These are phyloP conservation scores for Platysternon megacephalum DNA, from an alignment of 2,113 vertebrate genomes.

Conservation along the genomic window DNA sequence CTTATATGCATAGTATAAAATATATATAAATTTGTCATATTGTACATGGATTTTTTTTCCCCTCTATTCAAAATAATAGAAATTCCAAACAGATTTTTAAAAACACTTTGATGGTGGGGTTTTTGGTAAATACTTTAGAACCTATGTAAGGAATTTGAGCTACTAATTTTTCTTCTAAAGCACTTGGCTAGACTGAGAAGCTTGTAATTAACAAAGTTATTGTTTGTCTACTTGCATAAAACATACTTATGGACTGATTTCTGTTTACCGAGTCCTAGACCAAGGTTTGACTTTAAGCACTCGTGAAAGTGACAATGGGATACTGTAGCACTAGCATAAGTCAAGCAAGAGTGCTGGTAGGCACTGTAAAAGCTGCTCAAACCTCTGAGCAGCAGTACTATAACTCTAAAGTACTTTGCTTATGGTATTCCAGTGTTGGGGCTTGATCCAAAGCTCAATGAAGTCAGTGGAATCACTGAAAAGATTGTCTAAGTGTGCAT, in stretches of 20 bases:
- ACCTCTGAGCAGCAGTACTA: background rate
- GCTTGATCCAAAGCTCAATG: background rate
- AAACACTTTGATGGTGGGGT: background rate
- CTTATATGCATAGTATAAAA: background rate
- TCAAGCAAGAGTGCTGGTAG: background rate
- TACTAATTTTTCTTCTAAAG: slow-evolving; percentile 19
- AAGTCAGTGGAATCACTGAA: background rate
- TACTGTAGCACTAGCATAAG: slow-evolving; percentile 19
- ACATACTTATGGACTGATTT: slow-evolving; percentile 43
- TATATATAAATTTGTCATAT: background rate
- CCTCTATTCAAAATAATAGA: background rate
- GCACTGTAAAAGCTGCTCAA: background rate
- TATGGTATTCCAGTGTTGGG: background rate
- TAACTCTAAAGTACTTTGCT: background rate
- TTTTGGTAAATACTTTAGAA: slow-evolving; percentile 13
- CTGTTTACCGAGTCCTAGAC: background rate
- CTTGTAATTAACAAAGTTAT: slow-evolving; percentile 23
- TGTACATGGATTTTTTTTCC: background rate
- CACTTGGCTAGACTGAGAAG: background rate
- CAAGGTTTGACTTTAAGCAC: slow-evolving; percentile 29
- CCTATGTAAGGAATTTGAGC: background rate
- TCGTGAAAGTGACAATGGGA: slow-evolving; percentile 2
- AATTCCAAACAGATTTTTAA: background rate
- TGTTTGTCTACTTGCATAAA: slow-evolving; percentile 25
- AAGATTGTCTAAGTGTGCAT: background rate